These are phyloP conservation scores for Bubo scandiacus DNA, from an alignment of 2,113 vertebrate genomes.

Conservation along the genomic window DNA sequence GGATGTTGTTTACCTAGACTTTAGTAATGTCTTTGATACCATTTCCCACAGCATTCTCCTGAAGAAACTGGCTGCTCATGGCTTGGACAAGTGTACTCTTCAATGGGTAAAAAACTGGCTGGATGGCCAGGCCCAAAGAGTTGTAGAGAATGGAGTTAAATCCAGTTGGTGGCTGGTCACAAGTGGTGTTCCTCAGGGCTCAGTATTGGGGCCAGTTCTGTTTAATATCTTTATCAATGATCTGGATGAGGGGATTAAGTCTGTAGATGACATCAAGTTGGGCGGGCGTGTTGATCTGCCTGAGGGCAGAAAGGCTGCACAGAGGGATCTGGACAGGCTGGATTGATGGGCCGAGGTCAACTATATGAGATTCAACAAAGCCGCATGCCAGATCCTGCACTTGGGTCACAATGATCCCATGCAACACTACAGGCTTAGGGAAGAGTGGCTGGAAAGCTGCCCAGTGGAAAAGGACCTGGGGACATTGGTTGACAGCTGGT, in stretches of 20 bases:
- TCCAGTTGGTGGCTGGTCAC: neutral
- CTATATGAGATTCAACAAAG: neutral
- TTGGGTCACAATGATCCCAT: neutral
- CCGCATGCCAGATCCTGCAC: too few relatives aligned
- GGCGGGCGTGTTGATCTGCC: neutral
- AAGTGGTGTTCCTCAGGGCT: neutral
- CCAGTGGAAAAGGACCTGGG: neutral
- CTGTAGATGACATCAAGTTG: neutral
- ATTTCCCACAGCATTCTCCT: neutral
- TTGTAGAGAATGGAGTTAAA: neutral
- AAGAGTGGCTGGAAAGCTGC: neutral
- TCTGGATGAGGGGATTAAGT: neutral
- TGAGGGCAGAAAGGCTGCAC: neutral
- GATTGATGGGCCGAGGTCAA: fast-evolving
- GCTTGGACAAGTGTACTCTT: neutral
- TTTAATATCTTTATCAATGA: neutral
- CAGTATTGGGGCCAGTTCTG: fast-evolving
- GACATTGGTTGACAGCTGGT: fast-evolving
- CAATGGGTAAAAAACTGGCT: neutral
- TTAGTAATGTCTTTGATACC: neutral
- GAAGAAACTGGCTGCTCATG: neutral
- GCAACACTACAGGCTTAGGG: neutral
- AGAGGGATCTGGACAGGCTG: neutral
- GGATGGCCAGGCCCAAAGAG: neutral
- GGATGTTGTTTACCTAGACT: neutral